Base-by-base conservation (phyloP, 2,888 invertebrate genomes). In the Sinelater perroti region DNA sequence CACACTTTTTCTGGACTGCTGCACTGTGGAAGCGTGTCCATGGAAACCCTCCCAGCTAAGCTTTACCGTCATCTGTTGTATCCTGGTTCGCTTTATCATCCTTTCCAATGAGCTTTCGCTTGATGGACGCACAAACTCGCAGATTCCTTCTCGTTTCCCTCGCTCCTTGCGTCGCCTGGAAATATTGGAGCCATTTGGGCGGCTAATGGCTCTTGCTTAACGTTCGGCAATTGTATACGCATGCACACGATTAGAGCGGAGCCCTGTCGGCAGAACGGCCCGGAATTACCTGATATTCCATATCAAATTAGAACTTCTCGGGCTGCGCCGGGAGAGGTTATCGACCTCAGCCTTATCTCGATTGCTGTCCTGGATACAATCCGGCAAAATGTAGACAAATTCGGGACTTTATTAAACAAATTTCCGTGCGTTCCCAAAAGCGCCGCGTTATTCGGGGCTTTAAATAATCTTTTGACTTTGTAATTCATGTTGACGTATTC, bases 1-100 rank as follows among this genome's bases (percentile, higher is more conserved):
- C 42, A 52, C 52, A 35, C 44, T 63, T 55, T 60, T 40, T 54
- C 40, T 60, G 68, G 56, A 36, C 68, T 45, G 63, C 62, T 67
- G 50, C 47, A 60, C n/a, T 57, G 40, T 47, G 53, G 33, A 66
- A 61, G 68, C 70, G 73, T 72, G 71, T 64, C 72, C 73, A 73
- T 73, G 73, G 73, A 71, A 72, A 73, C 73, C 67, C 72, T 58
- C 58, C 54, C 70, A 67, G 70, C 67, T 65, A 66, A 58, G 56
- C 58, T 58, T 63, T 61, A 59, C 65, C 72, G 71, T 71, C 70
- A 71, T 71, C 70, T 70, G 71, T 68, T 64, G 69, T 67, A 68
- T 62, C 62, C 62, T 60, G 56, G 62, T 64, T 60, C 63, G 62
- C 65, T 68, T 69, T 67, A 68, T 70, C 68, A 69, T 67, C 63